Base-by-base conservation (phyloP, 2,797 vertebrate species). In the Meda fulgida region DNA sequence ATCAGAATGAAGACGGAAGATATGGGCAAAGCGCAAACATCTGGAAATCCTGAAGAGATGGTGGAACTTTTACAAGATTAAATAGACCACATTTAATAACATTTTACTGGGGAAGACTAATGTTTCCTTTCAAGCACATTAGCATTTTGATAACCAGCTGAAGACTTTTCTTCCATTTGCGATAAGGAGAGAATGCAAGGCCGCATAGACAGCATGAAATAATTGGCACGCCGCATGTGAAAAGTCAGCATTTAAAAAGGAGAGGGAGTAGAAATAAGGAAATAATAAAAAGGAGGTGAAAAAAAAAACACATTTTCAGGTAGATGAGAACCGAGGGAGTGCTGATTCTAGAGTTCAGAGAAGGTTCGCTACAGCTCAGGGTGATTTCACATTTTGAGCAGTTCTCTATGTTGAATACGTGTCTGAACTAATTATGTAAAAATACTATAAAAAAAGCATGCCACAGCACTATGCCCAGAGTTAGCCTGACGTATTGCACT, bases 51-150 rank as follows among this genome's bases (percentile, higher is more conserved):
- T 89, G 85, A 86, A 84, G 85, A 94, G 91, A 94, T 87, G 90
- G 86, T 81, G 85, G 84, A 91, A 90, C 90, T 89, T 89, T 87
- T 90, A 94, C 91, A 92, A 89, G 92, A 91, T 92, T 91, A 93
- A 93, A 93, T 58, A 92, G 90, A 90, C 86, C 76, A 92, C 90
- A 91, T 92, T 94, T 93, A 94, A 95, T 91, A 92, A 90, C 80
- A 88, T 92, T 91, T 89, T 89, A 85, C 88, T 85, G 87, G 81
- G 79, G 88, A 91, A 90, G 91, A 93, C 87, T 92, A 94, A 91
- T 90, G 91, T 91, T 91, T 88, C 91, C 89, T 94, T 91, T 91
- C 85, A 88, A 90, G 91, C 46, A 87, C 69, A 90, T 92, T 93
- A 94, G 91, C 91, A 91, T 91, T 88, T 85, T 90, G 91, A 93